Base-by-base conservation (phyloP, 2,888 invertebrate genomes). In the Hirtodrosophila histrioides region DNA sequence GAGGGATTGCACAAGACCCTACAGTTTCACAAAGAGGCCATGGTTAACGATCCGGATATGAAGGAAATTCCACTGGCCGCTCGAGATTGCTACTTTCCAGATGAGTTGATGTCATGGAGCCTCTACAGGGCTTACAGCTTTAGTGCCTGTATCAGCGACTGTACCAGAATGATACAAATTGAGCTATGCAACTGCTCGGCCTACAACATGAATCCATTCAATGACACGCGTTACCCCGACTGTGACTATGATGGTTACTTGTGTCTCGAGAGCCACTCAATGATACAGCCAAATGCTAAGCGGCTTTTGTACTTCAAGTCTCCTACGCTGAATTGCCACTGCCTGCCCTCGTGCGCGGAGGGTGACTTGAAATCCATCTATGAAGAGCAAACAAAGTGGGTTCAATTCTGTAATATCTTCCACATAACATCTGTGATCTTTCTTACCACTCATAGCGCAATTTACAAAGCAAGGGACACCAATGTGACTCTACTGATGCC, bases 321-420 rank as follows among this genome's bases (percentile, higher is more conserved):
- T 8, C 36, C 11, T 8, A 56, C 10, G 24, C 49, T 71, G 3
- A 69, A 72, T 0, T 95, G 95, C 75, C 91, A 93, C 61, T 96
- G 95, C 79, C 86, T 94, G 54, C 95, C 95, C 0, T 95, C 95
- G 11, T 96, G 95, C 84, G 93, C 93, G 2, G 95, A 95, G 89
- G 93, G 94, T 2, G 95, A 95, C 75, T 92, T 95, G 51, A 92
- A 93, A 12, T 89, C 94, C 9, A 74, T 90, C 12, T 88, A 78
- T 35, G 78, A 80, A 11, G 78, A 84, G 8, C 50, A 66, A 11
- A 49, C 58, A 0, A 60, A 62, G 86, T 88, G 50, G 62, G 75
- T 54, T 23, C 0, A 1, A 1, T 4, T 9, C 7, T 2, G 31
- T 8, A 27, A 27, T 27, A 27, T 5, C 27, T 3, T 3, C 9